A percentile compares a stretch with the other conserved stretches of the same genome.
Conservation (phyloP, 1,140 invertebrate genomes). For the Temnothorax longispinosus region DNA sequence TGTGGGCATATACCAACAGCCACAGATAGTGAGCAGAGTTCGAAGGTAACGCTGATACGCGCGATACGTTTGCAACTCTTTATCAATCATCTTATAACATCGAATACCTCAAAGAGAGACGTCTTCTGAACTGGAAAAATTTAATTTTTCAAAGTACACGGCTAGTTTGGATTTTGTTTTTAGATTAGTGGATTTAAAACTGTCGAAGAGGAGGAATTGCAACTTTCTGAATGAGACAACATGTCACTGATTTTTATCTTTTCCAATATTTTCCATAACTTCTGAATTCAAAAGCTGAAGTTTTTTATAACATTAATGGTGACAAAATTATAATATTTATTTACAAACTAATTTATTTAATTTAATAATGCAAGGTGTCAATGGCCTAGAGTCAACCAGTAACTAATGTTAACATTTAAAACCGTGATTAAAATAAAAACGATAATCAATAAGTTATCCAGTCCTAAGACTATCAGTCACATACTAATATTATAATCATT, state of each 20-base stretch:
- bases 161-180: not conserved
- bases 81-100: not conserved
- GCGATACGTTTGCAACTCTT: not conserved
- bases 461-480: too few species aligned
- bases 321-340: not conserved
- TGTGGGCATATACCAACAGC: constrained; percentile 1
- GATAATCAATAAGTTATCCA: too few species aligned
- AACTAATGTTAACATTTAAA: too few species aligned
- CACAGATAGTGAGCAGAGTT: not conserved
- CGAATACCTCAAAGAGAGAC: not conserved
- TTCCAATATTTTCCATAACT: too few species aligned
- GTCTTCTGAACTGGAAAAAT: not conserved
- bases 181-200: too few species aligned
- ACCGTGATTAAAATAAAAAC: too few species aligned
- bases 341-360: not conserved
- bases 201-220: not conserved
- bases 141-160: not conserved
- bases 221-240: not conserved
- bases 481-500: too few species aligned
- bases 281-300: not conserved
- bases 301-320: not conserved
- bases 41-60: not conserved
- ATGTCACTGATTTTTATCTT: too few species aligned
- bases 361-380: too few species aligned
- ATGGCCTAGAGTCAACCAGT: too few species aligned